Percentiles rank a stretch among this genome's conserved stretches.
phyloP scores from a whole-genome alignment of 2,888 invertebrate genomes.

The Andrena trimmerana region DNA sequence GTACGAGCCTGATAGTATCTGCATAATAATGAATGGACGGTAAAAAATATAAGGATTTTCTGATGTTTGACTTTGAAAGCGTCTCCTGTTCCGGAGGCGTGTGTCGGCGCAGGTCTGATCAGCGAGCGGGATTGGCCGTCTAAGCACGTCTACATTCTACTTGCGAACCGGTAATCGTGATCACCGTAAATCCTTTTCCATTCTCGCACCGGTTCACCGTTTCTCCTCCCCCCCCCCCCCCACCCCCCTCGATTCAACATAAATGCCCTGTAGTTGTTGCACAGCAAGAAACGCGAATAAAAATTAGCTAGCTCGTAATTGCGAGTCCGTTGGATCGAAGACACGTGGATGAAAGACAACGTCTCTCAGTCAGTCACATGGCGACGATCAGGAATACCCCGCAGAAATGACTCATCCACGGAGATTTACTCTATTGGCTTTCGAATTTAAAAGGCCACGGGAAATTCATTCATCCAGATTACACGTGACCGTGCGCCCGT shows the following conservation, averaged over 20 bases:
- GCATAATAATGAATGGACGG: not conserved
- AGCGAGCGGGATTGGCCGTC: constrained; percentile 18
- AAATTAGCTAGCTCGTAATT: constrained; percentile 1
- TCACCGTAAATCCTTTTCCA: not conserved
- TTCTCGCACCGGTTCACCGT: not conserved
- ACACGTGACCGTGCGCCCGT: not conserved
- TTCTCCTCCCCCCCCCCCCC: not conserved
- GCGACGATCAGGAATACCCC: constrained; percentile 1
- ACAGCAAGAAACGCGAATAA: too few species aligned
- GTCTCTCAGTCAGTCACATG: constrained; percentile 6
- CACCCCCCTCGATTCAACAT: not conserved
- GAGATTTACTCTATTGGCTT: constrained; percentile 3
- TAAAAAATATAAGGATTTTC: constrained; percentile 7
- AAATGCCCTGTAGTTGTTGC: not conserved
- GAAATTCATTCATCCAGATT: constrained; percentile 16
- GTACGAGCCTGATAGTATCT: too few species aligned
- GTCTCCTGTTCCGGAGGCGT: constrained; percentile 27
- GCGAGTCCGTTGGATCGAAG: not conserved
- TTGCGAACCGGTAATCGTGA: constrained; percentile 22
- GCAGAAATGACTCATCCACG: not conserved
- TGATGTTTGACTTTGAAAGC: not conserved
- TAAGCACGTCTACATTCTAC: not conserved
- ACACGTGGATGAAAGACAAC: constrained; percentile 11
- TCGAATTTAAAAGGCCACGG: not conserved
- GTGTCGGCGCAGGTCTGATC: constrained; percentile 7